Evolutionary conservation across 2,888 invertebrate genomes (phyloP), one percentile per base, ranked within the genome.

Genomic region (Noctua janthe): DNA sequence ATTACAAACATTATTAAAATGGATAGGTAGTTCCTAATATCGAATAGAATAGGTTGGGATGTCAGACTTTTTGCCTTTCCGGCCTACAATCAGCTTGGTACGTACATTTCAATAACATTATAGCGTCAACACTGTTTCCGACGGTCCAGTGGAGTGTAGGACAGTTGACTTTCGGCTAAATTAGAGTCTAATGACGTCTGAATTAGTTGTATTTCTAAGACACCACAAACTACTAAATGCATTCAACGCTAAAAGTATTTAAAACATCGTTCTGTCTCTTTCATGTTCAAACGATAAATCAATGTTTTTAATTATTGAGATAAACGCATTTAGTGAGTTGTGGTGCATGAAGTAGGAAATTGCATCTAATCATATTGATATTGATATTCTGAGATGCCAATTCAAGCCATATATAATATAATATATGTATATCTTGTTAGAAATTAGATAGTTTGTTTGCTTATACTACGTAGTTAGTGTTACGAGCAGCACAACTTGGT

Each of bases 301-400:
- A 8, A n/a, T 17, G 47, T n/a, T 8, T 67, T 67, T 11, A 23
- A 66, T 39, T 20, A 54, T 20, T 20, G 8, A 6, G 20, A 17
- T 23, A 20, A 20, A 54, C 54, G 8, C 10, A 64, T 64, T 35
- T 29, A 64, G 17, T 39, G 66, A 23, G 20, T 11, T 39, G 29
- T 64, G 11, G 20, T 39, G 39, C 66, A 67, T 20, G 66, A n/a
- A 8, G 47, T n/a, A n/a, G 15, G 23, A 47, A 69, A 49, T 71
- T 54, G 47, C 35, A 62, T 70, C 70, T 29, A 62, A 74, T 71
- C 54, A 77, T 72, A 51, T 54, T 8, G 39, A 54, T 62, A 78
- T 74, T n/a, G 49, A 85, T 71, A 71, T 69, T 71, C 29, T 15
- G 43, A 74, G 56, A 64, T 74, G 35, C 49, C 39, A 69, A 82